Base-by-base conservation (phyloP, 2,797 vertebrate species). In the Astyanax mexicanus region DNA sequence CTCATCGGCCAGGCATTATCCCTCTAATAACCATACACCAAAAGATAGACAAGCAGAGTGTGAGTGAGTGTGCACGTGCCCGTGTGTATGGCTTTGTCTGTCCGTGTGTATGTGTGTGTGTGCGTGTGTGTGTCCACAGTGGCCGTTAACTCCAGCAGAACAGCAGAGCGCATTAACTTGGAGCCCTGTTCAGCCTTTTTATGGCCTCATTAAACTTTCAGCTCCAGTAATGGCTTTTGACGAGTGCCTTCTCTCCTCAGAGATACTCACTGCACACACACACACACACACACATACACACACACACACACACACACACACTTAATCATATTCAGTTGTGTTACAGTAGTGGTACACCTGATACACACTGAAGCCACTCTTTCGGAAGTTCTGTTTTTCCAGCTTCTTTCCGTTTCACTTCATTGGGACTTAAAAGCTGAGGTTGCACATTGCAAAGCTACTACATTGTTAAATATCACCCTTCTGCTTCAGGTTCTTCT, bases 141-240 rank as follows among this genome's bases (percentile, higher is more conserved):
- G 61, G 27, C 70, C 49, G 52, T 85, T 83, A 84, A 66, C 79
- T 61, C 38, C 81, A 47, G 55, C 45, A 69, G 77, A 84, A 80
- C 78, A 79, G 77, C 79, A 71, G 83, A 87, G 77, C 75, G 60
- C 84, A 80, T 89, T 85, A 84, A 87, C 80, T 86, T 72, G 44
- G 81, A 83, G 84, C 80, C 12, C 68, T 55, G 70, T 71, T 80
- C 78, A 86, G 75, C 81, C 84, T 84, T 87, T 73, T 86, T 86
- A 88, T 78, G 82, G 82, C 79, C 83, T 85, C 83, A 88, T 80
- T 82, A 83, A 85, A 81, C 81, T 75, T 75, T 69, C 71, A 79
- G 67, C 57, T 76, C 40, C 40, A 60, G 55, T 69, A 80, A 21
- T 64, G 72, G 74, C 17, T 23, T 73, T 44, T 69, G 81, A 81